These are phyloP conservation scores for Chaitophorus viminalis DNA, from an alignment of 2,888 invertebrate species.

Conservation along the genomic window DNA sequence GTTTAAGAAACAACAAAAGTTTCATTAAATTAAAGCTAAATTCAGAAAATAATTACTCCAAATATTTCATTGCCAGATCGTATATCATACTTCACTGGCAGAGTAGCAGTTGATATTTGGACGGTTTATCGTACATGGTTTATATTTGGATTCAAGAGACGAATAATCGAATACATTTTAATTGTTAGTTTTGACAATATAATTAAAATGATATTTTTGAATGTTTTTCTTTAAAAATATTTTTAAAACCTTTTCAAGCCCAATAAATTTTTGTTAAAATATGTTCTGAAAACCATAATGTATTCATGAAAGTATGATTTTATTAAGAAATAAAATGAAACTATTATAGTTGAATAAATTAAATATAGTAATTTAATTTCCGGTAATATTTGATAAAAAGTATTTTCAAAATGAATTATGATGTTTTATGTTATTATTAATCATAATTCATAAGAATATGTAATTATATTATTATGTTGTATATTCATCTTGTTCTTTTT, in stretches of 20 bases:
- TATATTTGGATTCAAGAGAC: too few relatives aligned
- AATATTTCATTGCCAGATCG: not conserved
- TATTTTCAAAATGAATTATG: not conserved
- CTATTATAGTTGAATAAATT: not conserved
- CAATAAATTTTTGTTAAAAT: not conserved
- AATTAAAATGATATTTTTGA: not conserved
- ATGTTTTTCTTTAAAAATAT: not conserved
- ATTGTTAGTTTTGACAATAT: not conserved
- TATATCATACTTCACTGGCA: not conserved
- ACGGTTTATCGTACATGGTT: too few relatives aligned
- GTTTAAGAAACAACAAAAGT: conserved; percentile 11
- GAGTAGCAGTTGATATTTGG: not conserved
- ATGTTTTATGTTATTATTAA: not conserved
- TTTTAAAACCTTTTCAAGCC: not conserved
- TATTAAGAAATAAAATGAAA: not conserved
- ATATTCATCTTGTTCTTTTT: not conserved
- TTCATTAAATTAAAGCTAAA: not conserved
- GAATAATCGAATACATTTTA: too few relatives aligned
- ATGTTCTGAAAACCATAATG: not conserved
- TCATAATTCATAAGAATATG: too few relatives aligned
- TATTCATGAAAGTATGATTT: not conserved
- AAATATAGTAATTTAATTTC: not conserved
- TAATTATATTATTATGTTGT: not conserved
- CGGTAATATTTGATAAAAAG: too few relatives aligned
- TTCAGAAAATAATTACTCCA: not conserved